phyloP scores from a whole-genome alignment of 1,140 invertebrate genomes.

The Drosophila eugracilis region DNA sequence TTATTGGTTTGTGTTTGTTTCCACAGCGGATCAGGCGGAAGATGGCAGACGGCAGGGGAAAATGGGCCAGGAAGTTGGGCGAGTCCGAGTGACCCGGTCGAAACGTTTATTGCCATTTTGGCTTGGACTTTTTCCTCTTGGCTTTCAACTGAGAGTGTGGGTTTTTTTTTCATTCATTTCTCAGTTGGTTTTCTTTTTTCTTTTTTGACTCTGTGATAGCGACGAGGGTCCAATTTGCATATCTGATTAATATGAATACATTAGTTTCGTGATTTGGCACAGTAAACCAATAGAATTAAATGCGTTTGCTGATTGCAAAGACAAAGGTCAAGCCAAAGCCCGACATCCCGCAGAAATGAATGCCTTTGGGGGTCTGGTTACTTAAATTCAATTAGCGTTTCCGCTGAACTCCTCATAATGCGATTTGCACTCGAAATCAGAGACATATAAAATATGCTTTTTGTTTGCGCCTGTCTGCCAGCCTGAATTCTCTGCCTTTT shows the following conservation, averaged over 20 bases:
- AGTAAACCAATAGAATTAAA: conserved; percentile 76
- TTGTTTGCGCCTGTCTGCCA: conserved; percentile 41
- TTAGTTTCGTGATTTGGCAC: conserved; percentile 73
- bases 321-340: conserved; percentile 65
- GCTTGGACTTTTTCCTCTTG: conserved; percentile 39
- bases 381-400: conserved; percentile 81
- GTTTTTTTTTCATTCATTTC: conserved; percentile 13
- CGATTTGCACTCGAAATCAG: conserved; percentile 73
- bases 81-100: conserved; percentile 59
- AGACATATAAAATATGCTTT: conserved; percentile 71
- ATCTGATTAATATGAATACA: conserved; percentile 83
- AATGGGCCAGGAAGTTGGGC: conserved; percentile 45
- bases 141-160: conserved; percentile 13
- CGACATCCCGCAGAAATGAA: conserved; percentile 49
- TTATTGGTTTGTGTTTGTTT: conserved; percentile 77
- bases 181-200: conserved; percentile 10
- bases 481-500: conserved; percentile 1
- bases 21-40: conserved; percentile 41
- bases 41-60: conserved; percentile 10
- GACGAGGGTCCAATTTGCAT: conserved; percentile 67
- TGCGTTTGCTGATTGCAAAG: conserved; percentile 63
- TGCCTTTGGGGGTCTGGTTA: conserved; percentile 59
- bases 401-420: conserved; percentile 72
- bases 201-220: conserved; percentile 15
- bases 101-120: conserved; percentile 66